Base-by-base conservation (phyloP, 2,888 invertebrate species). In the Deilephila elpenor region DNA sequence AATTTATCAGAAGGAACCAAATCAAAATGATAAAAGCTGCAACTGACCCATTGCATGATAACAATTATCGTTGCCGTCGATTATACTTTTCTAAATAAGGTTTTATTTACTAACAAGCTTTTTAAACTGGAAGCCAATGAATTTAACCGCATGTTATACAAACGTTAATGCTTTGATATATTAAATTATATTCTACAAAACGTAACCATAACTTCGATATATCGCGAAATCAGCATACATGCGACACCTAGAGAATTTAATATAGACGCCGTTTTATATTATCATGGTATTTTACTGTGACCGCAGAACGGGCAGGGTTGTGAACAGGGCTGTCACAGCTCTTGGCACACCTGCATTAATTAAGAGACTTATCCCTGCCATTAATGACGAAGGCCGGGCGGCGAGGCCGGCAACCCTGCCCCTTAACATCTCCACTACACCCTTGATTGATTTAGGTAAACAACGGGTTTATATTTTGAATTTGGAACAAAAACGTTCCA, bases 381-480 rank as follows among this genome's bases (percentile, higher is more conserved):
- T 86, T 88, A 87, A 84, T 85, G 83, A 84, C 81, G 81, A 78
- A 74, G 77, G 64, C 77, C 78, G 78, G 81, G 78, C 75, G 67
- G 78, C 76, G 67, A 71, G 67, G 59, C 67, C 29, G 73, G 51
- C 78, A 82, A 73, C 79, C 76, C 76, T 79, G 76, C 77, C 76
- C 77, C 80, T 74, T 79, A 78, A 77, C 78, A 78, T 82, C 75
- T 77, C 76, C 73, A 80, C 80, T 79, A 81, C 79, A 81, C 78
- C 77, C 82, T 84, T 88, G 88, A 88, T 88, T 88, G 88, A 88
- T 88, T 88, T 85, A 83, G 82, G 83, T 83, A 87, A 87, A 88
- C 86, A 80, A 81, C 80, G 78, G 80, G 81, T 81, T 78, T 78
- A 75, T 70, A 79, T 78, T 83, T 81, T 80, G 80, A 82, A 84